Conservation (phyloP, 2,113 vertebrate genomes). For the Neolamprologus sp. region DNA sequence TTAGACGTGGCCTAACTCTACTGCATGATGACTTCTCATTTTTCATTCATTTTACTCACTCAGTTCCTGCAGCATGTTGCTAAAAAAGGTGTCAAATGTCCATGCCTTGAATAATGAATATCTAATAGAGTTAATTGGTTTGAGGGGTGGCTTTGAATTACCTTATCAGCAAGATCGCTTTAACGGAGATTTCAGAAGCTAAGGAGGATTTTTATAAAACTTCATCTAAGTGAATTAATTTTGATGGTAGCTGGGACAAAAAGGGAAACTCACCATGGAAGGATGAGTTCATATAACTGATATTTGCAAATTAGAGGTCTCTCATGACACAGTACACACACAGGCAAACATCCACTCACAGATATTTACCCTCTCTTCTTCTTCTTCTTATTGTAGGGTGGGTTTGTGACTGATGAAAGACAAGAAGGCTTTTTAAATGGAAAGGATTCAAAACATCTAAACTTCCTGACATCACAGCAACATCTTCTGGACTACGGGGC, state of each 20-base stretch:
- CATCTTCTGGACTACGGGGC: neutral
- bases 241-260: neutral
- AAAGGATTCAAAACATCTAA: neutral
- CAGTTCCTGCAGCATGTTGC: neutral
- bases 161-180: neutral
- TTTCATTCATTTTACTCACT: neutral
- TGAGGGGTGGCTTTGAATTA: neutral
- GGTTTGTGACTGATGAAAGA: neutral
- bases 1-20: neutral
- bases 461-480: neutral
- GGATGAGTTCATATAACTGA: neutral
- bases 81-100: neutral
- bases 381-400: slow-evolving; percentile 7
- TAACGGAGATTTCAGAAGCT: neutral
- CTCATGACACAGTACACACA: neutral
- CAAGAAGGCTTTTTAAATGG: slow-evolving; percentile 1
- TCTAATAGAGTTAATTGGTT: neutral
- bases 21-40: neutral
- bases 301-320: neutral
- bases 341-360: neutral
- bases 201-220: neutral
- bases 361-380: neutral
- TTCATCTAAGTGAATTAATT: neutral
- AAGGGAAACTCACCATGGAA: neutral
- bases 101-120: neutral